Conservation (phyloP, 2,113 vertebrate species). For the Syngnathus scovelli region DNA sequence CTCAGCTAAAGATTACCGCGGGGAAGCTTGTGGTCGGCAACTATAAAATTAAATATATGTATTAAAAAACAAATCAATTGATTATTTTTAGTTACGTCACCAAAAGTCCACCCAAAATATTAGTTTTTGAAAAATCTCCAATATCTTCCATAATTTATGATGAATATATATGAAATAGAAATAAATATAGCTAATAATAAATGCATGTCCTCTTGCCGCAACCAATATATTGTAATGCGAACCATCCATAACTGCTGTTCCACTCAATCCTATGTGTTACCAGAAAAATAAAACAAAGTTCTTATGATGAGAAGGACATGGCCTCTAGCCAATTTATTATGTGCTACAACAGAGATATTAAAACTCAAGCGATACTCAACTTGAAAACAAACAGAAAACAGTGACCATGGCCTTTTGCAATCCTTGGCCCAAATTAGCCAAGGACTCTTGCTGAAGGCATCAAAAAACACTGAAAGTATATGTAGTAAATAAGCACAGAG, state of each 20-base stretch:
- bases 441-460: neutral
- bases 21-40: too few species aligned
- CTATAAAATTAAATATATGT: too few species aligned
- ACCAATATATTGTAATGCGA: slow-evolving; percentile 50
- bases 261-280: slow-evolving; percentile 30
- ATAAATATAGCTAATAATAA: neutral
- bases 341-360: slow-evolving; percentile 28
- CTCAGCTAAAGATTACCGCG: too few species aligned
- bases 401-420: neutral
- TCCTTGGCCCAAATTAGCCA: neutral
- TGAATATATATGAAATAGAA: neutral
- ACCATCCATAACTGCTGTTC: slow-evolving; percentile 35
- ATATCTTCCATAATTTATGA: neutral
- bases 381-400: neutral
- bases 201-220: neutral
- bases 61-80: too few species aligned
- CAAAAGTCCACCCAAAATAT: neutral
- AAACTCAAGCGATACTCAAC: slow-evolving; percentile 27
- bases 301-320: slow-evolving; percentile 56
- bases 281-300: slow-evolving; percentile 45
- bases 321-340: slow-evolving; percentile 40
- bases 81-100: neutral
- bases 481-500: neutral
- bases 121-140: too few species aligned
- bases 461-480: neutral